A percentile compares a stretch with the other conserved stretches of the same genome.
phyloP scores from a whole-genome alignment of 2,888 invertebrate genomes.

The Drosophila affinis region DNA sequence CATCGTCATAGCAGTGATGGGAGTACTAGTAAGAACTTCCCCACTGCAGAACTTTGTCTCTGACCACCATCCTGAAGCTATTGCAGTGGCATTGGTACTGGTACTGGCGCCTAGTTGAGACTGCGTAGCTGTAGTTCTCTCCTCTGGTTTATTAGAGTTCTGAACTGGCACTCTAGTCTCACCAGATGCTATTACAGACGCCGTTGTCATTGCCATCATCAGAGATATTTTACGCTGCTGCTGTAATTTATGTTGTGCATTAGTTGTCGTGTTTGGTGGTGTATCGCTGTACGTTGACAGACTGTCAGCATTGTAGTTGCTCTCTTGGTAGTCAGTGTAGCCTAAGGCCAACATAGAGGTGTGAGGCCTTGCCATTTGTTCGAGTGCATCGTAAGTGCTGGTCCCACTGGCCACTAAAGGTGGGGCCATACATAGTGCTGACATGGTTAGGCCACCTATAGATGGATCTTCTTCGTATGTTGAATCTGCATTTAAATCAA shows the following conservation, averaged over 20 bases:
- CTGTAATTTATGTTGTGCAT: conserved; percentile 58
- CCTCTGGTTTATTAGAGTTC: conserved; percentile 31
- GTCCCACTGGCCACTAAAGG: conserved; percentile 39
- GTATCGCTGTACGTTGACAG: conserved; percentile 76
- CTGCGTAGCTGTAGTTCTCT: conserved; percentile 15
- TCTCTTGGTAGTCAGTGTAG: conserved; percentile 87
- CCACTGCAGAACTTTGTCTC: conserved; percentile 18
- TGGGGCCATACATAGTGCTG: neutral
- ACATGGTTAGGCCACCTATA: conserved; percentile 8
- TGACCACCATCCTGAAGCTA: conserved; percentile 41
- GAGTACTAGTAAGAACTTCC: conserved; percentile 3
- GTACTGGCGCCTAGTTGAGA: conserved; percentile 12
- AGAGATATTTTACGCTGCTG: conserved; percentile 72
- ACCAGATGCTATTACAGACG: conserved; percentile 81
- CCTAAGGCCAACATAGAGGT: conserved; percentile 80
- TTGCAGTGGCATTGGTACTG: conserved; percentile 35
- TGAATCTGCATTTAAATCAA: conserved; percentile 51
- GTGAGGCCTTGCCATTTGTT: conserved; percentile 66
- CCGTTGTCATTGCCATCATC: conserved; percentile 81
- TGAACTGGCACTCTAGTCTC: conserved; percentile 76
- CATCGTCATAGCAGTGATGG: conserved; percentile 15
- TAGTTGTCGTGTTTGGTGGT: conserved; percentile 53
- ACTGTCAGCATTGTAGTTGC: conserved; percentile 83
- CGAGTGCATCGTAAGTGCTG: conserved; percentile 51
- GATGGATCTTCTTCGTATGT: neutral